Evolutionary conservation across 2,888 invertebrate species (phyloP).

Genomic region (Ochropacha duplaris): DNA sequence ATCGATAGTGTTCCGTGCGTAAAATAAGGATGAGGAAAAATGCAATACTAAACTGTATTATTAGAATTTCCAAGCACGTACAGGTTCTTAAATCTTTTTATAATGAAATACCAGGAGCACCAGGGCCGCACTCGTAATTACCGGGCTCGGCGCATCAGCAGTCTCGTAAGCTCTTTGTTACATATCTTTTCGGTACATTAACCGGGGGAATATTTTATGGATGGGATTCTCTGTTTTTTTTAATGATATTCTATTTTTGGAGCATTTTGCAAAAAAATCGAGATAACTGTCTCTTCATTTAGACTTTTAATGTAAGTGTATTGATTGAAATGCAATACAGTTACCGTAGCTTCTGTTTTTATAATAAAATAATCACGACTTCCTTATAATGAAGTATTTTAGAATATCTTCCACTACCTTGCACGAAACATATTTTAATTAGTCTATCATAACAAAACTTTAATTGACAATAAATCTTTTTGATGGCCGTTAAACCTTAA

Average conservation of each 20-base stretch:
- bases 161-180: background rate
- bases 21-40: background rate
- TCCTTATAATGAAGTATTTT: no score
- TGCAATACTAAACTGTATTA: background rate
- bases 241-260: background rate
- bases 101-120: background rate
- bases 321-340: background rate
- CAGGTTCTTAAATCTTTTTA: background rate
- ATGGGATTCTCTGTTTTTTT: background rate
- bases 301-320: background rate
- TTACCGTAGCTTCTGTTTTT: no score
- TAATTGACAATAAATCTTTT: background rate
- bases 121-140: slow-evolving; percentile 3
- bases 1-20: background rate
- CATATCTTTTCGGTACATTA: slow-evolving; percentile 4
- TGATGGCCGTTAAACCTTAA: background rate
- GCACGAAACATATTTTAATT: no score
- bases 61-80: background rate
- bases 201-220: background rate
- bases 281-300: background rate
- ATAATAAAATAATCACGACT: no score
- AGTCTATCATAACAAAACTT: no score
- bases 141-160: background rate
- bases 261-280: background rate
- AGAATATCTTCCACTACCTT: no score